phyloP scores from a whole-genome alignment of 2,797 vertebrate genomes.

The Tauraco hartlaubi region DNA sequence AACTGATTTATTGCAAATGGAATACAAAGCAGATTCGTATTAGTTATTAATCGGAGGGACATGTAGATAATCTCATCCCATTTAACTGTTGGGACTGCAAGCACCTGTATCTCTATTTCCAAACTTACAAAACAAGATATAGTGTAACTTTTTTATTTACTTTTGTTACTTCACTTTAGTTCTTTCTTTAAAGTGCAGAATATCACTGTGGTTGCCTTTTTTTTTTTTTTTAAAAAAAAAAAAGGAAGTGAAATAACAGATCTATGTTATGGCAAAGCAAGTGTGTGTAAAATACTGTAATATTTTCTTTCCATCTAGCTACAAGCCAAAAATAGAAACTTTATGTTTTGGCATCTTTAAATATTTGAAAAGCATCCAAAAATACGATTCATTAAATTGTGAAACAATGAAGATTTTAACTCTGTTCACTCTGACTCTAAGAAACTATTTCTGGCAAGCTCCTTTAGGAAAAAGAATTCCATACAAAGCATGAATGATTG shows the following conservation, averaged over 20 bases:
- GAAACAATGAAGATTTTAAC: conserved; percentile 35
- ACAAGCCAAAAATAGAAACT: conserved; percentile 5
- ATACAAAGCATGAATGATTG: background rate
- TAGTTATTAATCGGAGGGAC: conserved; percentile 7
- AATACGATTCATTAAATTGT: conserved; percentile 12
- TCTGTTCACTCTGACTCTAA: background rate
- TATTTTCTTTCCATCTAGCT: conserved; percentile 4
- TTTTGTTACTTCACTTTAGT: background rate
- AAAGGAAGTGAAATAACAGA: background rate
- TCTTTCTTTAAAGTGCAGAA: background rate
- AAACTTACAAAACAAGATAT: background rate
- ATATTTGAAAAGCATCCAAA: conserved; percentile 37
- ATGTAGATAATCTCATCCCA: background rate
- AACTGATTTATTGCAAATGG: conserved; percentile 40
- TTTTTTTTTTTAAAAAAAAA: background rate
- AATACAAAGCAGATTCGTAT: conserved; percentile 62
- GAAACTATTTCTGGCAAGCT: conserved; percentile 23
- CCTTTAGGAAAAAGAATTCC: background rate
- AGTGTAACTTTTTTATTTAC: background rate
- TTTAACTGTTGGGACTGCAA: background rate
- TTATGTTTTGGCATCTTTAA: background rate
- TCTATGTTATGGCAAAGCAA: background rate
- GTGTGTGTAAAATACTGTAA: background rate
- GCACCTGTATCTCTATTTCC: background rate
- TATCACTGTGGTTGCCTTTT: background rate